phyloP scores from a whole-genome alignment of 2,888 invertebrate genomes.

The Petrophora chlorosata region DNA sequence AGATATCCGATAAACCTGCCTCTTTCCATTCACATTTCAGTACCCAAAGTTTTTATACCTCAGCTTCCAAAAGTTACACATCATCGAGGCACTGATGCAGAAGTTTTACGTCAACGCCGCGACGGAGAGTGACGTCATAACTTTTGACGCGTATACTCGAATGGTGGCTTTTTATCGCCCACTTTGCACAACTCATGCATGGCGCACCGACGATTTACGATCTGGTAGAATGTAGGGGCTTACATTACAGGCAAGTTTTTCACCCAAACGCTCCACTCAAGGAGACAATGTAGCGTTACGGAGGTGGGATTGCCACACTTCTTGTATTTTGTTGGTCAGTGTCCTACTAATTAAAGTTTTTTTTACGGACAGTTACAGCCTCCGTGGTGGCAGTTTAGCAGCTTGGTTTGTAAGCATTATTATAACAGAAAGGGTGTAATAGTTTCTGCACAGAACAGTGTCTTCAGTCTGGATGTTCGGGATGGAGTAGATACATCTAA shows the following conservation, averaged over 20 bases:
- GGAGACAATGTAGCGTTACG: constrained; percentile 33
- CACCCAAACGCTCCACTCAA: constrained; percentile 26
- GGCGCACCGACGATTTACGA: constrained; percentile 31
- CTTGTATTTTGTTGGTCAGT: constrained; percentile 1
- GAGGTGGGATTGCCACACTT: constrained; percentile 9
- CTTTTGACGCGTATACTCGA: constrained; percentile 23
- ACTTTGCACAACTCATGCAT: constrained; percentile 30
- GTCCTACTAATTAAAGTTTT: too few species aligned
- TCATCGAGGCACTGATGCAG: constrained; percentile 17
- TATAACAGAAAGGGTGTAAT: too few species aligned
- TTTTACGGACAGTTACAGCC: too few species aligned
- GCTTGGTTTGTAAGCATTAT: too few species aligned
- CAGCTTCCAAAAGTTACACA: constrained; percentile 2
- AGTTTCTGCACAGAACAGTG: too few species aligned
- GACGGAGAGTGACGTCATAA: constrained; percentile 23
- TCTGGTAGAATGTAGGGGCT: constrained; percentile 26
- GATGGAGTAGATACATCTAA: too few species aligned
- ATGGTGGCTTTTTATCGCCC: constrained; percentile 32
- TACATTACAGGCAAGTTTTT: constrained; percentile 36
- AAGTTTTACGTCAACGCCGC: constrained; percentile 23
- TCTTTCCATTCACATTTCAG: too few species aligned
- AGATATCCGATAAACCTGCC: too few species aligned
- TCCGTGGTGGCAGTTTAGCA: too few species aligned
- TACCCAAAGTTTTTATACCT: constrained; percentile 9
- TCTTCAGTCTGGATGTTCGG: too few species aligned